These are phyloP conservation scores for Cantharis flavilabris DNA, from an alignment of 2,888 invertebrate species.

Conservation along the genomic window DNA sequence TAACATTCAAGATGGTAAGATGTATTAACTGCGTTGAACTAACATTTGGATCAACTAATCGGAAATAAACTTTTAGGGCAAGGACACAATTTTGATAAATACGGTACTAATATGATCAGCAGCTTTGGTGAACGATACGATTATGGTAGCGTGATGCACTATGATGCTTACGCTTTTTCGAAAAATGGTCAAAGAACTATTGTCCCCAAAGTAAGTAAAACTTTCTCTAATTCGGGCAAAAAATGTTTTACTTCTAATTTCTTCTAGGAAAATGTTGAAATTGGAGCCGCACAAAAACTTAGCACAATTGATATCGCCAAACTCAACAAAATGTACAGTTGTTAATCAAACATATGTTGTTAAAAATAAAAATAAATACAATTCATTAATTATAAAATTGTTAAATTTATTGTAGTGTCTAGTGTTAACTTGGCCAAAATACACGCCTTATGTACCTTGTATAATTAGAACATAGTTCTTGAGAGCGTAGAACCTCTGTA, in stretches of 20 bases:
- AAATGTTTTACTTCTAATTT: not conserved
- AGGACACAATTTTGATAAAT: no score
- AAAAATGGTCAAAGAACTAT: constrained; percentile 70
- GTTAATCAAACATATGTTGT: not conserved
- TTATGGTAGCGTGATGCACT: constrained; percentile 76
- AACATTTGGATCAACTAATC: no score
- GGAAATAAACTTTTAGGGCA: no score
- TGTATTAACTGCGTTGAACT: no score
- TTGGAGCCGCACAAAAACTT: constrained; percentile 63
- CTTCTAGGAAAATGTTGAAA: constrained; percentile 52
- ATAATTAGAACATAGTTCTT: no score
- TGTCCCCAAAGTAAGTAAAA: constrained; percentile 57
- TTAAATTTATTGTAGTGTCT: no score
- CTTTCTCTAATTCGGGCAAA: not conserved
- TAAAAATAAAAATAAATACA: no score
- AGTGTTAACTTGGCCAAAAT: no score
- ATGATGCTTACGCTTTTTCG: constrained; percentile 69
- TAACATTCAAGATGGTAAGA: no score
- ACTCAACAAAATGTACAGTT: constrained; percentile 62
- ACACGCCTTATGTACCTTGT: no score
- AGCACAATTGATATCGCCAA: constrained; percentile 64
- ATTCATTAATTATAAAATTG: no score
- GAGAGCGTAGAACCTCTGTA: no score
- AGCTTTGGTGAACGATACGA: constrained; percentile 72
- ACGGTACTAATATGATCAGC: constrained; percentile 63